Evolutionary conservation across 2,113 vertebrate genomes (phyloP), one percentile per base, ranked within the genome.

Genomic region (Leucopsar rothschildi): DNA sequence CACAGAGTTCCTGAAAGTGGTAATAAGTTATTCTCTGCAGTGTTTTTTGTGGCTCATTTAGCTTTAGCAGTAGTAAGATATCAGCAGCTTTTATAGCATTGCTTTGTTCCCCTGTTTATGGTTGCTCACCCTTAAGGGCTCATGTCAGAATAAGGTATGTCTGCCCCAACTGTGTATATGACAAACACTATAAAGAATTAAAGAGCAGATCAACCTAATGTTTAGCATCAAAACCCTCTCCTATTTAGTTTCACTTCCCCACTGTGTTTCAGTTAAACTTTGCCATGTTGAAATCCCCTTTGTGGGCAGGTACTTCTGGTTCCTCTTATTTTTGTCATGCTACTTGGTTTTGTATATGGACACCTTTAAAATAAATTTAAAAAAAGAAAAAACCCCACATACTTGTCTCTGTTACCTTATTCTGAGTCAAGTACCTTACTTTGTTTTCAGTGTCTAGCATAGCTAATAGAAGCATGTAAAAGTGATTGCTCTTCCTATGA

Each of bases 301-400:
- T 95, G 89, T 95, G 91, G 95, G 95, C 93, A 95, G 88, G 88
- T 95, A 92, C 66, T 96, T 96, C 91, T 94, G 83, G 92, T 97
- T 97, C 96, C 96, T 89, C 77, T 93, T 93, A 88, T 82, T 93
- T 89, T 90, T 91, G 81, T 92, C 75, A 83, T 91, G 92, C 78
- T 83, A 52, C 60, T 94, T 94, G 88, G 28, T 49, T 95, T 95
- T 91, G 16, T 92, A 61, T 95, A 83, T 60, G 81, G 82, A 37
- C 28, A 93, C 60, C 70, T 94, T 88, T 44, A 23, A 64, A 86
- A 50, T 63, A 24, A 66, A 37, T 37, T 37, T 8, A 37, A 61
- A 73, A n/a, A 19, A 35, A 42, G 20, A 27, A 29, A 53, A 24
- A n/a, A 6, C 1, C 24, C 7, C 6, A 23, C 10, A 35, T 15